A percentile compares a stretch with the other conserved stretches of the same genome.
phyloP scores from a whole-genome alignment of 2,113 vertebrate genomes.

The Lycaon pictus region DNA sequence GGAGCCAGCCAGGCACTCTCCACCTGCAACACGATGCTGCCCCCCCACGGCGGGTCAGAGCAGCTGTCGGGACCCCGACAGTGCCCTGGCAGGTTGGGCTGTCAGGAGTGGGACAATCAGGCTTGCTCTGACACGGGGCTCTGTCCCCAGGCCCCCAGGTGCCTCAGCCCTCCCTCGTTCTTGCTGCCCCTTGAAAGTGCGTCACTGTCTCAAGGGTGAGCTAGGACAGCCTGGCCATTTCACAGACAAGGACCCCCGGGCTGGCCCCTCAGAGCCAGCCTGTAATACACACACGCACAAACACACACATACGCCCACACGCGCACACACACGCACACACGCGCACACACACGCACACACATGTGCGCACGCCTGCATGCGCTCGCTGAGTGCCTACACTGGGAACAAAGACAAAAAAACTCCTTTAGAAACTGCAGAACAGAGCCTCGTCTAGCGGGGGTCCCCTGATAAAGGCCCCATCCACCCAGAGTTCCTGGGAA shows the following conservation, averaged over 20 bases:
- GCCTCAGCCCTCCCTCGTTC: background rate
- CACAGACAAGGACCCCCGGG: background rate
- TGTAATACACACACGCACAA: fast-evolving
- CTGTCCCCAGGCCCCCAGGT: background rate
- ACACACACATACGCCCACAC: too few species aligned
- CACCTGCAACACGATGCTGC: slow-evolving; percentile 75
- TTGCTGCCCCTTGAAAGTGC: background rate
- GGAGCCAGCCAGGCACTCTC: background rate
- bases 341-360: fast-evolving
- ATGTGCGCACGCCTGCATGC: fast-evolving
- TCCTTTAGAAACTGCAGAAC: slow-evolving; percentile 16
- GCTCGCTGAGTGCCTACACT: fast-evolving
- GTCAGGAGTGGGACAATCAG: background rate
- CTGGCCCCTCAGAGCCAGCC: background rate
- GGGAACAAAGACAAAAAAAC: slow-evolving; percentile 22
- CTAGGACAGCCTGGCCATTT: background rate
- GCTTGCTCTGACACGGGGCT: fast-evolving
- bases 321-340: fast-evolving
- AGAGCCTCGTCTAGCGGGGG: background rate
- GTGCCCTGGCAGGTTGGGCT: background rate
- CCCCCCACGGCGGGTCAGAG: slow-evolving; percentile 68
- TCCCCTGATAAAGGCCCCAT: background rate
- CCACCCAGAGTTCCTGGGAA: slow-evolving; percentile 20
- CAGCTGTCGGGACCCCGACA: background rate
- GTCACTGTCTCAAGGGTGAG: too few species aligned